Base-by-base conservation (phyloP, 2,113 vertebrate genomes). In the Tychaedon coryphoeus region DNA sequence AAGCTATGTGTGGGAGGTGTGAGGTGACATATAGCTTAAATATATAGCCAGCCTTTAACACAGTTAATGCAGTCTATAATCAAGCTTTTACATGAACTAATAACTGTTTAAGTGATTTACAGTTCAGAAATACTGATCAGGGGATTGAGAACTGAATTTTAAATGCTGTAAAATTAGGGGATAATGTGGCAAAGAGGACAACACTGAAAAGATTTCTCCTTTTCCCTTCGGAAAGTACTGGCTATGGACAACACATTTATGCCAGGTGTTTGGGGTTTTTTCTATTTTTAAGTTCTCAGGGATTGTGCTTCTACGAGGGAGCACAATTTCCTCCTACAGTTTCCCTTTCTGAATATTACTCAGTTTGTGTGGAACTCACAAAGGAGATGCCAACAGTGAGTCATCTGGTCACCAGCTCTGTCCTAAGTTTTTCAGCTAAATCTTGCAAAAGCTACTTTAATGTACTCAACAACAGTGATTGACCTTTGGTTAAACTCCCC, bases 391-490 rank as follows among this genome's bases (percentile, higher is more conserved):
- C 87, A 88, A n/a, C 74, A 79, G 24, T 95, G 94, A 97, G 89
- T 96, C 91, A 95, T 92, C 43, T 92, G 91, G 93, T 95, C 89
- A 91, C 67, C 92, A 91, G 62, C 53, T 92, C 66, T 82, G 74
- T 92, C 87, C 85, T 67, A 36, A 73, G 54, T 42, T 62, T 93
- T 90, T 87, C 64, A 83, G 50, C 22, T 76, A 53, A 50, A 42
- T 94, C 66, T 88, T 76, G 71, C 33, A 88, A 86, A 86, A 92
- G 17, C 42, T 76, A 1, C 24, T 28, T 92, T 70, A 47, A n/a
- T 2, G 0, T 50, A 40, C 51, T 36, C 64, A 93, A 51, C 42
- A 90, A 29, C 23, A 72, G 34, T 56, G 57, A 72, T 13, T 77
- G 94, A 70, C 38, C 23, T 94, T 70, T 61, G 36, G 38, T 66